Base-by-base conservation (phyloP, 2,888 invertebrate species). In the Notodonta ziczac region DNA sequence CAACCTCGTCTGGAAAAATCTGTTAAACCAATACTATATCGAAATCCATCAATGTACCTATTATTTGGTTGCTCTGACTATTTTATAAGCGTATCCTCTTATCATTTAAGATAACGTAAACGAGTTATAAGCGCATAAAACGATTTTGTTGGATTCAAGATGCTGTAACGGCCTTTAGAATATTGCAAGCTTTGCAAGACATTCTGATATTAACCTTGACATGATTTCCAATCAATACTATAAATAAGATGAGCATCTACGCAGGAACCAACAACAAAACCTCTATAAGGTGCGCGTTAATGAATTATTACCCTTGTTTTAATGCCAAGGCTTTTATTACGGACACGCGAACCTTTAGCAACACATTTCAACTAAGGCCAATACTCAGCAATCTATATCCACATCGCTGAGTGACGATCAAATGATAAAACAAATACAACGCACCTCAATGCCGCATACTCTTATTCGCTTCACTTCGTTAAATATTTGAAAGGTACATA, bases 381-480 rank as follows among this genome's bases (percentile, higher is more conserved):
- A 63, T 65, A 65, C 59, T 64, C 62, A 64, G 56, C 56, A 42
- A 56, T 62, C 54, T 55, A 50, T 46, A 63, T 65, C 59, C 55
- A 58, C 57, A 61, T 61, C 58, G 57, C 58, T 67, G 71, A 62
- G 50, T 62, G 60, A 68, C 56, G 67, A 67, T 61, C 68, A 67
- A 73, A 68, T 67, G 64, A 65, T 68, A 66, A 70, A 69, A 70
- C 67, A 73, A 77, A 71, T 74, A 74, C 70, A 74, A 69, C 61
- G 70, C 63, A 60, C 66, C 58, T 67, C 80, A 81, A 78, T 80
- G 77, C 67, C 76, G 66, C 66, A 69, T 70, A 69, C 60, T 73
- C 67, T 78, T 77, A 75, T 75, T 74, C 68, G 56, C 69, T 68
- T 63, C 72, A 71, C 58, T 67, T 65, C 60, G 61, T 65, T 67